Conservation (phyloP, 2,113 vertebrate genomes). For the Elanus axillaris region DNA sequence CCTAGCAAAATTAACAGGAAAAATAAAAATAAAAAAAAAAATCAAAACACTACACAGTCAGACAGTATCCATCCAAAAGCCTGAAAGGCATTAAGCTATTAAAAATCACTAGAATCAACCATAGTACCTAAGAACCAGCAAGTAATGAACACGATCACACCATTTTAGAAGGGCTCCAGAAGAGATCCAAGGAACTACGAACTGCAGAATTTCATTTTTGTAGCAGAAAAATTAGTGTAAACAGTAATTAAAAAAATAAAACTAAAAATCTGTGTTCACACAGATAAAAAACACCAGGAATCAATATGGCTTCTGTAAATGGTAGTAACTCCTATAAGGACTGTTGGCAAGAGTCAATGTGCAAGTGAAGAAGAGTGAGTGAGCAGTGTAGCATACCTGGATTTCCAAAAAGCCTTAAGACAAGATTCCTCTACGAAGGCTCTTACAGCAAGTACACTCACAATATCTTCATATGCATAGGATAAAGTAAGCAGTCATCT, state of each 20-base stretch:
- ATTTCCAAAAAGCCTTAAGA: neutral
- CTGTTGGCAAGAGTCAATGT: accelerated
- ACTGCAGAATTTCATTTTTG: neutral
- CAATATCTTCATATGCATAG: neutral
- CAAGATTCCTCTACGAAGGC: accelerated
- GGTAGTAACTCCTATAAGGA: accelerated
- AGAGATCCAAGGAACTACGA: neutral
- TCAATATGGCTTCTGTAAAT: neutral
- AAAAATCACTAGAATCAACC: neutral
- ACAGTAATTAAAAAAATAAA: neutral
- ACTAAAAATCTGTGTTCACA: neutral
- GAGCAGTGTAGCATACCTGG: accelerated
- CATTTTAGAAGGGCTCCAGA: neutral
- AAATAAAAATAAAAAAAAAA: neutral
- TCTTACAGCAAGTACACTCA: neutral
- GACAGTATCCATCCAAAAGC: neutral
- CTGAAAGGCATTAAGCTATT: neutral
- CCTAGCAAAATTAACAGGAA: neutral
- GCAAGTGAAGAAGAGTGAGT: neutral
- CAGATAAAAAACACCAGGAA: neutral
- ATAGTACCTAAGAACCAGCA: neutral
- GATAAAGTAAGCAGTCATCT: neutral
- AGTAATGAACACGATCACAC: neutral
- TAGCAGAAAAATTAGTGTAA: neutral
- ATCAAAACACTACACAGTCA: neutral